Conservation (phyloP, 2,797 vertebrate genomes). For the Pseudomugil gertrudae region DNA sequence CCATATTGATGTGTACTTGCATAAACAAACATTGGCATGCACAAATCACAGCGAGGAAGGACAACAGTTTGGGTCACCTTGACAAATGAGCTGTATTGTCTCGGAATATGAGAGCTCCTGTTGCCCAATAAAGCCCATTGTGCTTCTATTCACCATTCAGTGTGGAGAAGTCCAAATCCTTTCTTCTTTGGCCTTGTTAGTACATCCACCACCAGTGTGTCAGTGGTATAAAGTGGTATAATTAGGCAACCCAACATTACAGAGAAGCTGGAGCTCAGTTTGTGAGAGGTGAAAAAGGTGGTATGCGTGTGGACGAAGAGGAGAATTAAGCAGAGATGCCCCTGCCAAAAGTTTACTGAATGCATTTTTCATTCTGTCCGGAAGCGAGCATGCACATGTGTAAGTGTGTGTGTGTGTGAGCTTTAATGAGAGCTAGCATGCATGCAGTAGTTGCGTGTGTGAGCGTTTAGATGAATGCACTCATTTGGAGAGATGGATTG, state of each 20-base stretch:
- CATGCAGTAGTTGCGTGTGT: slow-evolving; percentile 25
- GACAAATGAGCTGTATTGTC: slow-evolving; percentile 76
- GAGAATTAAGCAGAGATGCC: slow-evolving; percentile 46
- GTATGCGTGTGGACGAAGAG: slow-evolving; percentile 20
- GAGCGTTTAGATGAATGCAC: slow-evolving; percentile 58
- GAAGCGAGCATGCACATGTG: slow-evolving; percentile 28
- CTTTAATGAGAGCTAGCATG: slow-evolving; percentile 17
- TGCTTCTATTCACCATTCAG: slow-evolving; percentile 48
- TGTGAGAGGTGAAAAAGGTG: slow-evolving; percentile 34
- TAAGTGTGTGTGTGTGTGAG: neutral
- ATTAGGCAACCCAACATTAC: slow-evolving; percentile 49
- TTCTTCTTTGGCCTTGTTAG: slow-evolving; percentile 69
- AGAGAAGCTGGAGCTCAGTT: slow-evolving; percentile 25
- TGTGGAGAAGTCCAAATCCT: slow-evolving; percentile 51
- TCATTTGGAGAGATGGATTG: slow-evolving; percentile 42
- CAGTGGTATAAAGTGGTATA: slow-evolving; percentile 66
- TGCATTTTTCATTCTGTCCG: slow-evolving; percentile 71
- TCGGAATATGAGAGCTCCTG: slow-evolving; percentile 61
- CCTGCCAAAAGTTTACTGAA: slow-evolving; percentile 67
- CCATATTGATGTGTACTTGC: slow-evolving; percentile 29
- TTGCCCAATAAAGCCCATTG: slow-evolving; percentile 52
- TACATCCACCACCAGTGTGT: slow-evolving; percentile 65
- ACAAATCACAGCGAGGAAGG: slow-evolving; percentile 53
- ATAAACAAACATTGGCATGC: slow-evolving; percentile 62
- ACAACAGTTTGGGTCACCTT: slow-evolving; percentile 75